phyloP scores from a whole-genome alignment of 2,888 invertebrate species.

The Pyrrhia umbra region DNA sequence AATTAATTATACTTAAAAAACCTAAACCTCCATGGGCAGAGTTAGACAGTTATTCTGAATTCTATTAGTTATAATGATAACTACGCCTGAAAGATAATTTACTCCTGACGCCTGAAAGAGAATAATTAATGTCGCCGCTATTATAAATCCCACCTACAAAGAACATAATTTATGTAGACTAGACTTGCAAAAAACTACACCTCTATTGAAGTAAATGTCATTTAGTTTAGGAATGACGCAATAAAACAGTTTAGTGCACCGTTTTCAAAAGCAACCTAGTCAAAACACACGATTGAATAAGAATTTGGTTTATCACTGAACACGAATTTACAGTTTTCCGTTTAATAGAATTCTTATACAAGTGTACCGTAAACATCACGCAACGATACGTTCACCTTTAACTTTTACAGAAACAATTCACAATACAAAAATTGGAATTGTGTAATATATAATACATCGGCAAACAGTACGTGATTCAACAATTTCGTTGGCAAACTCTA shows the following conservation, averaged over 20 bases:
- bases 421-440: constrained; percentile 70
- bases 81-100: too few species aligned
- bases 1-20: too few species aligned
- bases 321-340: constrained; percentile 40
- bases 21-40: too few species aligned
- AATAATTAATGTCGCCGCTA: neutral
- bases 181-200: neutral
- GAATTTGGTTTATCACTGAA: constrained; percentile 27
- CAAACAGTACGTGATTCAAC: constrained; percentile 74
- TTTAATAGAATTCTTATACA: constrained; percentile 41
- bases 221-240: neutral
- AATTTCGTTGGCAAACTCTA: constrained; percentile 69
- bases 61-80: too few species aligned
- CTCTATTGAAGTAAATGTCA: neutral
- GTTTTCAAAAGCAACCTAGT: neutral
- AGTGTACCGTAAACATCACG: constrained; percentile 54
- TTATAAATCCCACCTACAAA: neutral
- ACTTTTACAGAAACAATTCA: constrained; percentile 55
- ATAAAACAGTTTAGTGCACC: neutral
- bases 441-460: constrained; percentile 71
- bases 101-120: too few species aligned
- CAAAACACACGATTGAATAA: constrained; percentile 24
- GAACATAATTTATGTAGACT: neutral
- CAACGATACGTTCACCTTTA: constrained; percentile 65
- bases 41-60: too few species aligned